Base-by-base conservation (phyloP, 2,797 vertebrate genomes). In the Taenioides sp. region DNA sequence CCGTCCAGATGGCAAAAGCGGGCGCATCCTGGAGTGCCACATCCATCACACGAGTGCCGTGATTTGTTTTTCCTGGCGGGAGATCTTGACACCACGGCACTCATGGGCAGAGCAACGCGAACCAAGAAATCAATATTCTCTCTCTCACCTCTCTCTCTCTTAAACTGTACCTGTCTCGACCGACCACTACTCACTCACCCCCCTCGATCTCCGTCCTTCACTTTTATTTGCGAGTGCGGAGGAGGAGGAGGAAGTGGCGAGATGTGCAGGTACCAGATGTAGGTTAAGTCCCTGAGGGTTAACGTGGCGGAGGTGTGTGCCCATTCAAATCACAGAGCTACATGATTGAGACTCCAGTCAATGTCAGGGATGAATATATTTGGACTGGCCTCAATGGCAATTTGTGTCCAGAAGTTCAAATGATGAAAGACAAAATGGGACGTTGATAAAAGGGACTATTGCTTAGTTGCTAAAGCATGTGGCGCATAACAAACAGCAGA, bases 11-110 rank as follows among this genome's bases (percentile, higher is more conserved):
- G 91, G 90, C 84, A 87, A 83, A 91, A 94, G 40, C 85, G 43
- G 73, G 83, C 84, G 85, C 90, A 93, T 90, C 93, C 47, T 31
- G 89, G 89, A 91, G 87, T 87, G 88, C 90, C 91, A 94, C 89
- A 94, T 95, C 93, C 94, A 95, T 95, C 95, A 96, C 90, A 87
- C 70, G 69, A 82, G 91, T 86, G 89, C 87, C 91, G 93, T 92
- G 89, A 90, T 92, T 92, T 89, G 91, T 91, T 94, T 95, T 92
- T 92, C 89, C 88, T 90, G 91, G 92, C 89, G 87, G 91, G 92
- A 91, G 91, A 92, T 91, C 88, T 88, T 88, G 86, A 92, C 88
- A 90, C 89, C 82, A 31, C 79, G 83, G 84, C 86, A 89, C 90
- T 91, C 90, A 90, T 88, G 88, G 89, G 89, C 88, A 89, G 88